Base-by-base conservation (phyloP, 2,797 vertebrate species). In the Acanthiza pusilla region DNA sequence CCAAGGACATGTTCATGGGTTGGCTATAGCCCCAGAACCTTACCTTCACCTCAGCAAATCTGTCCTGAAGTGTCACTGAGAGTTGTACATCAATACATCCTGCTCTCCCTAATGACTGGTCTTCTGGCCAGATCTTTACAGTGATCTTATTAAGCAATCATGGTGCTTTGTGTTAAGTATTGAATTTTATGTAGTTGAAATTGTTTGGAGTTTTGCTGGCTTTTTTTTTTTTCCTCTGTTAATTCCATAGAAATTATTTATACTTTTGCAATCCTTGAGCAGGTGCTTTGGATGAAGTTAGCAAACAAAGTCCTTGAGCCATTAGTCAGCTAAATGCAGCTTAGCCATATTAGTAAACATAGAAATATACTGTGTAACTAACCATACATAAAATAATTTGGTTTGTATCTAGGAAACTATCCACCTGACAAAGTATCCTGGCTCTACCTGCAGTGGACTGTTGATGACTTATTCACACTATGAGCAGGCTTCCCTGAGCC, bases 341-440 rank as follows among this genome's bases (percentile, higher is more conserved):
- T 94, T 88, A 96, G 91, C 88, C 93, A 92, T 89, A 92, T 67
- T 94, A 94, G 79, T 96, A 97, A 97, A 97, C 55, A 48, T 79
- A 97, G 89, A 96, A 97, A 96, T 96, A 92, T 88, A 88, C 66
- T 74, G 67, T 94, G 82, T 77, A 97, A 94, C 95, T 97, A 97
- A 97, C 96, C 93, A 97, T 92, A 66, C 97, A 97, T 97, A 95
- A 96, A 97, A 97, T 97, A 97, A 97, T 97, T 97, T 96, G 88
- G 91, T 96, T 94, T 93, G 71, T 51, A 94, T 89, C 78, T 91
- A 75, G 43, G 58, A 97, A 96, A 86, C 88, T 85, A 92, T 90
- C 88, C 94, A 96, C 86, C 93, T 97, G 89, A 97, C 62, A 87
- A 97, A 96, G 53, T 96, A 91, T 82, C 94, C 93, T 94, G 79